Evolutionary conservation across 1,140 invertebrate genomes (phyloP).

Genomic region (Carposina sasakii): DNA sequence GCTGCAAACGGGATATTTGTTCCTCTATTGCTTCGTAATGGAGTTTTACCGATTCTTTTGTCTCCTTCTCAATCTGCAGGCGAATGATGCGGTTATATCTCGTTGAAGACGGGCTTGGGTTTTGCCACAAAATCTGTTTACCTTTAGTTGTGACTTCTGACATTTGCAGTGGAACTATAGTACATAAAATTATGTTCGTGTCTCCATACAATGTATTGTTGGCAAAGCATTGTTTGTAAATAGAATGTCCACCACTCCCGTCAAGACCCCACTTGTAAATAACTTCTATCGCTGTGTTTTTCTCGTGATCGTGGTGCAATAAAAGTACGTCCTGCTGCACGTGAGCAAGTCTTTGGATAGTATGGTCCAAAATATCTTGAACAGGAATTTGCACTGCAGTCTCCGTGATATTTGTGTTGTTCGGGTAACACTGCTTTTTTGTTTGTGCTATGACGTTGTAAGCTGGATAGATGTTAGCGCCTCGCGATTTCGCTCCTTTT

Average conservation of each 20-base stretch:
- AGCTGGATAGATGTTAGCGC: background rate
- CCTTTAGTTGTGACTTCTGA: background rate
- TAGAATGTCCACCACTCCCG: background rate
- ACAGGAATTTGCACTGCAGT: background rate
- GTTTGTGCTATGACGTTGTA: background rate
- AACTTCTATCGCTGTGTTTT: background rate
- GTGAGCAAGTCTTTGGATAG: background rate
- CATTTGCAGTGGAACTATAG: background rate
- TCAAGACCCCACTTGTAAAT: background rate
- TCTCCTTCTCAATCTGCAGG: background rate
- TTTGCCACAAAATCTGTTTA: background rate
- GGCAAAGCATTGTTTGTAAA: background rate
- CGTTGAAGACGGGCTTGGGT: background rate
- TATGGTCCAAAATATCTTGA: background rate
- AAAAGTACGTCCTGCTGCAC: background rate
- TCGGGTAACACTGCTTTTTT: background rate
- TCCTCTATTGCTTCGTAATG: background rate
- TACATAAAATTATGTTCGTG: background rate
- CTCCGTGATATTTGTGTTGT: background rate
- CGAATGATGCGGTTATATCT: background rate
- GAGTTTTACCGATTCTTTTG: background rate
- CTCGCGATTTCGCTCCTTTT: background rate
- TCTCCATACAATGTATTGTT: background rate
- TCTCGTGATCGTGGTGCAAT: background rate
- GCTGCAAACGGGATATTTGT: background rate